Conservation (phyloP, 2,797 vertebrate species). For the Neosalanx taihuensis region DNA sequence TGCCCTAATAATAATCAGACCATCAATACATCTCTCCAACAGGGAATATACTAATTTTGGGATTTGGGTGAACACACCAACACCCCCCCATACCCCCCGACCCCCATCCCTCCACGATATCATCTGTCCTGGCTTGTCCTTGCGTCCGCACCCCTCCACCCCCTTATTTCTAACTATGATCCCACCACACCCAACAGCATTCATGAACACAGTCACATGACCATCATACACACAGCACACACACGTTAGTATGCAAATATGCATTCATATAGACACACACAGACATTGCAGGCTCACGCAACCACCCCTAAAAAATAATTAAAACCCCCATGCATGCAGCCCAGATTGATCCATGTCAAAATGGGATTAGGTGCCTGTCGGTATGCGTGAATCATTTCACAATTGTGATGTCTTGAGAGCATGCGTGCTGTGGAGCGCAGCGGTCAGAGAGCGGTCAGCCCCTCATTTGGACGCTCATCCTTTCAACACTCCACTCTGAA, state of each 20-base stretch:
- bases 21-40: not conserved
- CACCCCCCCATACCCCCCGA: not conserved
- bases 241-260: not conserved
- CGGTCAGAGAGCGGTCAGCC: not conserved
- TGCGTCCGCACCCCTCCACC: not conserved
- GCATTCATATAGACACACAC: not conserved
- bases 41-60: not conserved
- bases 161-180: slow-evolving; percentile 23
- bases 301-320: too few relatives aligned
- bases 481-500: not conserved
- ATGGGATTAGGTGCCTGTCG: too few relatives aligned
- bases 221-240: not conserved
- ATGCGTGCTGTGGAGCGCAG: not conserved
- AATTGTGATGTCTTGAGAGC: not conserved
- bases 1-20: not conserved
- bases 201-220: slow-evolving; percentile 25
- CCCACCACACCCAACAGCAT: slow-evolving; percentile 20
- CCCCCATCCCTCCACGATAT: not conserved
- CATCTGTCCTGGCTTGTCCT: slow-evolving; percentile 19
- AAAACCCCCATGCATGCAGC: not conserved
- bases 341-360: not conserved
- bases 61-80: not conserved
- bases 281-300: not conserved
- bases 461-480: not conserved
- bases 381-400: slow-evolving; percentile 4